phyloP scores from a whole-genome alignment of 2,797 vertebrate species.

The Tiaroga cobitis region DNA sequence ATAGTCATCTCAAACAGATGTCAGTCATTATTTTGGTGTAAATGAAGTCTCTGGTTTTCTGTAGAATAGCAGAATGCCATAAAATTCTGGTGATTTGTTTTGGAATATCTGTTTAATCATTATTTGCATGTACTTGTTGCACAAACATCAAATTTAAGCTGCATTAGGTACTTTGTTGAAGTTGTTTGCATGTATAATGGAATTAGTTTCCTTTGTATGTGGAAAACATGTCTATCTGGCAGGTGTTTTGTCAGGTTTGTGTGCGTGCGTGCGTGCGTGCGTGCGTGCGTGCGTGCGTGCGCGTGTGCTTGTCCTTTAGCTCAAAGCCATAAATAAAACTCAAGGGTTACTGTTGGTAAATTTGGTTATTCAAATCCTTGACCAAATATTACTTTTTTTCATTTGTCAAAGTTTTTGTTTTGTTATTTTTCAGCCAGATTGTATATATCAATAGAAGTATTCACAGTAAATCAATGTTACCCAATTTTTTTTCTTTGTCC shows the following conservation, averaged over 20 bases:
- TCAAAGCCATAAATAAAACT: conserved; percentile 9
- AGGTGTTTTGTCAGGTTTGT: background rate
- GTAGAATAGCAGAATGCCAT: background rate
- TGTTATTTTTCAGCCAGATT: background rate
- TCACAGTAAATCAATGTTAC: conserved; percentile 14
- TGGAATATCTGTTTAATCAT: conserved; percentile 8
- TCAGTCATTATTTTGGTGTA: background rate
- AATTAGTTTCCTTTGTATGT: background rate
- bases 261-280: no score
- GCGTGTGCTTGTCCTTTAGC: background rate
- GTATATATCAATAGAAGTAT: conserved; percentile 10
- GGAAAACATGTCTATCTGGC: background rate
- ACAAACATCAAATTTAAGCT: conserved; percentile 23
- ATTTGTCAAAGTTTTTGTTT: background rate
- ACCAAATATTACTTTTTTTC: background rate
- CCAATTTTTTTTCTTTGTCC: conserved; percentile 11
- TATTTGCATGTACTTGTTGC: conserved; percentile 16
- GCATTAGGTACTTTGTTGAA: conserved; percentile 16
- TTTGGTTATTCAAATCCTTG: background rate
- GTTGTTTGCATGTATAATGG: background rate
- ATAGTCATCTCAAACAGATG: conserved; percentile 34
- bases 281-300: no score
- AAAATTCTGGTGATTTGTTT: conserved; percentile 9
- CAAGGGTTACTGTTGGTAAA: conserved; percentile 11
- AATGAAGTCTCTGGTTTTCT: conserved; percentile 20